Conservation (phyloP, 1,140 invertebrate species). For the Stegodyphus mimosarum region DNA sequence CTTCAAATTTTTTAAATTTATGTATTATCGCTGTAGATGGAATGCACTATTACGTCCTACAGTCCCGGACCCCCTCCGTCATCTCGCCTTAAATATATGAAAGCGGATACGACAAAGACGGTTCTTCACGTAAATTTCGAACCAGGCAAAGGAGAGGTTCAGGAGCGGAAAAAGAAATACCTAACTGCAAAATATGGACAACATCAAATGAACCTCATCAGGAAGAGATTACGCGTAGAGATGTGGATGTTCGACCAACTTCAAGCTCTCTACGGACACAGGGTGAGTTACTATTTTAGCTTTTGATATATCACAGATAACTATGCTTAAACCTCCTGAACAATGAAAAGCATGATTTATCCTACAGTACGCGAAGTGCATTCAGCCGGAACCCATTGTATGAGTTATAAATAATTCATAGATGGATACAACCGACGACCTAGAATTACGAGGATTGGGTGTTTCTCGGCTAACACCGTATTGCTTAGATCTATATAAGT, state of each 20-base stretch:
- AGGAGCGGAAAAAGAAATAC: slow-evolving; percentile 83
- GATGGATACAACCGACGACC: too few species aligned
- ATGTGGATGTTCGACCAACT: slow-evolving; percentile 98
- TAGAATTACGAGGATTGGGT: too few species aligned
- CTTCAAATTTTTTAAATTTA: too few species aligned
- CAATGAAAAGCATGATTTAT: too few species aligned
- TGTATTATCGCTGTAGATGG: not conserved
- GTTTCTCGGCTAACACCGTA: too few species aligned
- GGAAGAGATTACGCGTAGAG: slow-evolving; percentile 92
- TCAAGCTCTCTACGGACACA: slow-evolving; percentile 86
- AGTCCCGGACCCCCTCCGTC: not conserved
- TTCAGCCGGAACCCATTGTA: too few species aligned
- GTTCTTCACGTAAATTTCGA: slow-evolving; percentile 87
- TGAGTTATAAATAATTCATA: too few species aligned
- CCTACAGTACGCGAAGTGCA: too few species aligned
- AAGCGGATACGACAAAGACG: slow-evolving; percentile 72
- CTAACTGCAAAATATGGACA: slow-evolving; percentile 95
- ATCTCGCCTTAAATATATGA: slow-evolving; percentile 13
- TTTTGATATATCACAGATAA: not conserved
- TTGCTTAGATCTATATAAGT: too few species aligned
- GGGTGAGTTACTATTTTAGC: slow-evolving; percentile 72
- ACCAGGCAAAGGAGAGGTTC: slow-evolving; percentile 83
- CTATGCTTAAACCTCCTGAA: too few species aligned
- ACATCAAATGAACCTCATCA: slow-evolving; percentile 96
- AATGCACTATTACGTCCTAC: not conserved